Conservation (phyloP, 1,140 invertebrate species). For the Theocolax elegans region DNA sequence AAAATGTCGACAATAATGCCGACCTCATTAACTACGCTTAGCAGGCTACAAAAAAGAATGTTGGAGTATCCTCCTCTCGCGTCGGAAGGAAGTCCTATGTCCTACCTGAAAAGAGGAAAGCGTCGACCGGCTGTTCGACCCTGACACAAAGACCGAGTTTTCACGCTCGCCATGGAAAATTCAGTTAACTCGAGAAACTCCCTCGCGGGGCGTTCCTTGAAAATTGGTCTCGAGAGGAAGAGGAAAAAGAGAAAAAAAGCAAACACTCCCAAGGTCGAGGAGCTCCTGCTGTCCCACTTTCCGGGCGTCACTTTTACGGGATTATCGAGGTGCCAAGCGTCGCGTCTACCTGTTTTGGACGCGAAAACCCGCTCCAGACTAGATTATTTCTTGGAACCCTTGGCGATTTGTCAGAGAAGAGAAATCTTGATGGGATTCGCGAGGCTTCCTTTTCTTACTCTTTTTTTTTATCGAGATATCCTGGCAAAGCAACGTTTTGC, state of each 20-base stretch:
- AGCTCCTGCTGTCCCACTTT: slow-evolving; percentile 29
- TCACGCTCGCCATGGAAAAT: slow-evolving; percentile 27
- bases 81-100: slow-evolving; percentile 14
- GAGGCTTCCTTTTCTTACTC: too few species aligned
- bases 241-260: background rate
- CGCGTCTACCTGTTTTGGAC: slow-evolving; percentile 12
- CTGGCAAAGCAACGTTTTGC: slow-evolving; percentile 1
- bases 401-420: too few species aligned
- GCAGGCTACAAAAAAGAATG: background rate
- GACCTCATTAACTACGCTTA: slow-evolving; percentile 11
- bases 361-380: background rate
- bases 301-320: background rate
- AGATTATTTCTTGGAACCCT: slow-evolving; percentile 23
- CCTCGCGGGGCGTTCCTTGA: slow-evolving; percentile 7
- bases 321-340: background rate
- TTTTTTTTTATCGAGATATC: slow-evolving; percentile 12
- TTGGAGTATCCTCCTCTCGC: too few species aligned
- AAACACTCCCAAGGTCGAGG: slow-evolving; percentile 13
- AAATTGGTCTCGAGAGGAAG: slow-evolving; percentile 2
- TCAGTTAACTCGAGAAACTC: slow-evolving; percentile 4
- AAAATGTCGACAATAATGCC: background rate
- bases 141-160: slow-evolving; percentile 38
- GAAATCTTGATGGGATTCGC: too few species aligned
- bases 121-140: background rate
- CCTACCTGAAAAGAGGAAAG: slow-evolving; percentile 19